phyloP scores from a whole-genome alignment of 2,888 invertebrate species.

The Sericinus montela region DNA sequence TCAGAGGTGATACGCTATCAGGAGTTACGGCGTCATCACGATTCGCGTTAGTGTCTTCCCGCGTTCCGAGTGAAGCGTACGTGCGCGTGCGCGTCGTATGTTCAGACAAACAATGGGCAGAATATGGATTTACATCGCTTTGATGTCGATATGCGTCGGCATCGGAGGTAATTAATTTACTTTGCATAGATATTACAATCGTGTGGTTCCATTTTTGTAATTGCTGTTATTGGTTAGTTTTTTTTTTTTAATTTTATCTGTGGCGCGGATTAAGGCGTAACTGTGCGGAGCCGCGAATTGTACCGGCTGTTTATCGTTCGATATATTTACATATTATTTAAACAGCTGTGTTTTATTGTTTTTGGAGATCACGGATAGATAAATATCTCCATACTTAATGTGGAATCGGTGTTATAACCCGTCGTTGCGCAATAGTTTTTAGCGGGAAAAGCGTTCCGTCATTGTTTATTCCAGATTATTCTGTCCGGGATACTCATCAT shows the following conservation, averaged over 20 bases:
- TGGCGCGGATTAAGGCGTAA: neutral
- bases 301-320: neutral
- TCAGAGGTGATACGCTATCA: slow-evolving; percentile 1
- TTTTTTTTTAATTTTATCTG: neutral
- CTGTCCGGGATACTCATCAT: no score
- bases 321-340: neutral
- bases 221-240: no score
- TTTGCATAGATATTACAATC: neutral
- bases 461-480: no score
- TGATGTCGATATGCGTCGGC: neutral
- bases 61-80: slow-evolving; percentile 2
- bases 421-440: no score
- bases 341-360: neutral
- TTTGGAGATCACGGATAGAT: no score
- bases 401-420: no score
- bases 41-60: neutral
- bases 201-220: neutral
- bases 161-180: slow-evolving; percentile 13
- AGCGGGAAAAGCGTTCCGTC: no score
- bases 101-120: slow-evolving; percentile 9
- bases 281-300: neutral
- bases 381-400: no score
- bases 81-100: slow-evolving; percentile 3
- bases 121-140: slow-evolving; percentile 10
- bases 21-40: neutral